Conservation (phyloP, 1,140 invertebrate species). For the Penaeus indicus region DNA sequence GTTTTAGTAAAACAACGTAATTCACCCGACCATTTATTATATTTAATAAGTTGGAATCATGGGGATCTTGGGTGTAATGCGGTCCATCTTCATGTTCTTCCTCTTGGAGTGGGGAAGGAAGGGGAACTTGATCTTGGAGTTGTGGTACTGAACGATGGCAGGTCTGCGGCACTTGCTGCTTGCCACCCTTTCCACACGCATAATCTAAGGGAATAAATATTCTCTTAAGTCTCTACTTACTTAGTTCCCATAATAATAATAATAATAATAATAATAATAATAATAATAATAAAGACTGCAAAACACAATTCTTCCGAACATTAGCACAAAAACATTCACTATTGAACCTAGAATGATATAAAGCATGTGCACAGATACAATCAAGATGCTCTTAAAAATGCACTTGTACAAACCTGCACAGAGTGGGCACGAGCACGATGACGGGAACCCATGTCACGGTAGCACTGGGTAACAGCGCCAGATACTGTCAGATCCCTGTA, state of each 20-base stretch:
- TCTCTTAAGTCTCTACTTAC: not conserved
- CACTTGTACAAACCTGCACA: constrained; percentile 80
- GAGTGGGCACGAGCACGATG: constrained; percentile 97
- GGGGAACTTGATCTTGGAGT: constrained; percentile 95
- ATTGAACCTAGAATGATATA: too few species aligned
- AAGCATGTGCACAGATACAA: too few species aligned
- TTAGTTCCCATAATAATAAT: not conserved
- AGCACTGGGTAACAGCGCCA: constrained; percentile 97
- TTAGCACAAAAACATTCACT: too few species aligned
- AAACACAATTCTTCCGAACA: too few species aligned
- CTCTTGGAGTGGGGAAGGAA: constrained; percentile 80
- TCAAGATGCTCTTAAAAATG: not conserved
- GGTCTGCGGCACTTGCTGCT: constrained; percentile 90
- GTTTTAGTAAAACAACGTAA: too few species aligned
- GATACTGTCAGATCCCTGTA: constrained; percentile 96
- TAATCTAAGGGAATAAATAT: constrained; percentile 80
- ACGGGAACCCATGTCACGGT: constrained; percentile 98
- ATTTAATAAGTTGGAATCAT: too few species aligned
- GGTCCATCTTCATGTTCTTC: constrained; percentile 54
- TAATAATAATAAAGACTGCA: too few species aligned
- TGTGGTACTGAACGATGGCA: constrained; percentile 98
- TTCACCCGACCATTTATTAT: too few species aligned
- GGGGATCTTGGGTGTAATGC: constrained; percentile 21
- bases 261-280: too few species aligned
- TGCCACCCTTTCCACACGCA: constrained; percentile 93